A percentile compares a stretch with the other conserved stretches of the same genome.
Evolutionary conservation across 2,113 vertebrate genomes (phyloP).

Genomic region (Malurus alboscapulatus): DNA sequence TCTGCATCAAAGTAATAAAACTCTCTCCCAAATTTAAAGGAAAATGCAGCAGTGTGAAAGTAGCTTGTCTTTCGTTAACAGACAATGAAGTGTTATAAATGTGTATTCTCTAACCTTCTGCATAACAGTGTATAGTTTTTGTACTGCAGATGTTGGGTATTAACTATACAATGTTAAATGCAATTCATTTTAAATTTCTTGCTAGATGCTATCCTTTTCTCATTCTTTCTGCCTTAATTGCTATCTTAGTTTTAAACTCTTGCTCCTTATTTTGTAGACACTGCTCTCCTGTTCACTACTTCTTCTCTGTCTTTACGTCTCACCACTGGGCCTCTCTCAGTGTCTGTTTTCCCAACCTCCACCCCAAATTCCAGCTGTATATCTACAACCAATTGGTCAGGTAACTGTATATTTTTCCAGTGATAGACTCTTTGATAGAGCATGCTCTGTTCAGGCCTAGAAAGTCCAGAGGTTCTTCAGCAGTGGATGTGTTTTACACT

Average conservation of each 20-base stretch:
- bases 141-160: slow-evolving; percentile 39
- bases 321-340: slow-evolving; percentile 98
- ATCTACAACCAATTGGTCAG: slow-evolving; percentile 99
- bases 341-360: slow-evolving; percentile 98
- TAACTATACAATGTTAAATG: slow-evolving; percentile 58
- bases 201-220: slow-evolving; percentile 75
- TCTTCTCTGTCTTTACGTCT: slow-evolving; percentile 99
- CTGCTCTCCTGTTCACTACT: slow-evolving; percentile 98
- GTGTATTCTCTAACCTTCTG: slow-evolving; percentile 35
- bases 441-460: slow-evolving; percentile 87
- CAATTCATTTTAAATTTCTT: slow-evolving; percentile 56
- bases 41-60: background rate
- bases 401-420: slow-evolving; percentile 87
- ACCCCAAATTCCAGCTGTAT: slow-evolving; percentile 99
- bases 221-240: slow-evolving; percentile 76
- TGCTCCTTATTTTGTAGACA: slow-evolving; percentile 91
- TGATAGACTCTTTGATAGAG: slow-evolving; percentile 85
- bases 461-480: slow-evolving; percentile 42
- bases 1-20: background rate
- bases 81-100: background rate
- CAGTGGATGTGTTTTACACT: background rate
- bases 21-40: background rate
- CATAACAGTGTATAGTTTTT: slow-evolving; percentile 51
- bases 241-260: slow-evolving; percentile 81
- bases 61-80: slow-evolving; percentile 12